These are phyloP conservation scores for Digitonthophagus gazella DNA, from an alignment of 2,888 invertebrate species.

Conservation along the genomic window DNA sequence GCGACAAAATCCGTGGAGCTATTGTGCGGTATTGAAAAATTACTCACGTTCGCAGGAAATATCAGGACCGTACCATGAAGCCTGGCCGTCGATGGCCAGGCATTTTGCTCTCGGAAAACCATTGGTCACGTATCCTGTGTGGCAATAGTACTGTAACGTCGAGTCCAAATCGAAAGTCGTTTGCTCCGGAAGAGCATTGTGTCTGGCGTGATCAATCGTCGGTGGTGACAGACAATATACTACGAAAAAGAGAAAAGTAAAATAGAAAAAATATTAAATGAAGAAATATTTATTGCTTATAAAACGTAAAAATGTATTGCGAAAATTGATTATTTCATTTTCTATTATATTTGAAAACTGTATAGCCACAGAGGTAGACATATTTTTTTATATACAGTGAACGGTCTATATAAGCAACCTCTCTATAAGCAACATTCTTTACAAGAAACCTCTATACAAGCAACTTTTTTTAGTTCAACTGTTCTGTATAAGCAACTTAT, in stretches of 20 bases:
- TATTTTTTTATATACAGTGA: no score
- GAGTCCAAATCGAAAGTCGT: slow-evolving; percentile 87
- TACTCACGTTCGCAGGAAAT: slow-evolving; percentile 85
- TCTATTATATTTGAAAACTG: no score
- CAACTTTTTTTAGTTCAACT: no score
- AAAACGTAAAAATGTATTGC: neutral
- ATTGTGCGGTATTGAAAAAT: slow-evolving; percentile 2
- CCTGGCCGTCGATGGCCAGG: slow-evolving; percentile 80
- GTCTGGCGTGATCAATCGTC: slow-evolving; percentile 78
- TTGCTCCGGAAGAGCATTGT: slow-evolving; percentile 86
- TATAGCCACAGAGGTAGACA: no score
- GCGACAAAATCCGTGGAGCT: neutral
- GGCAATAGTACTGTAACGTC: slow-evolving; percentile 89
- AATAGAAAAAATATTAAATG: slow-evolving; percentile 5
- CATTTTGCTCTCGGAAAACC: slow-evolving; percentile 94
- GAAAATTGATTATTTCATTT: neutral
- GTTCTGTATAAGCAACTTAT: no score
- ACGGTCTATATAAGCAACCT: no score
- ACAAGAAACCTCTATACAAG: no score
- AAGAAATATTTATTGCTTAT: neutral
- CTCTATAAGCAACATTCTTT: no score
- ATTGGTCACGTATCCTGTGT: slow-evolving; percentile 89
- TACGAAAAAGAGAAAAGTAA: slow-evolving; percentile 46
- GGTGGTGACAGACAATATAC: slow-evolving; percentile 86
- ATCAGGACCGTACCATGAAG: slow-evolving; percentile 97